Evolutionary conservation across 2,888 invertebrate genomes (phyloP), one percentile per base, ranked within the genome.

Genomic region (Dicroscelio sp.): DNA sequence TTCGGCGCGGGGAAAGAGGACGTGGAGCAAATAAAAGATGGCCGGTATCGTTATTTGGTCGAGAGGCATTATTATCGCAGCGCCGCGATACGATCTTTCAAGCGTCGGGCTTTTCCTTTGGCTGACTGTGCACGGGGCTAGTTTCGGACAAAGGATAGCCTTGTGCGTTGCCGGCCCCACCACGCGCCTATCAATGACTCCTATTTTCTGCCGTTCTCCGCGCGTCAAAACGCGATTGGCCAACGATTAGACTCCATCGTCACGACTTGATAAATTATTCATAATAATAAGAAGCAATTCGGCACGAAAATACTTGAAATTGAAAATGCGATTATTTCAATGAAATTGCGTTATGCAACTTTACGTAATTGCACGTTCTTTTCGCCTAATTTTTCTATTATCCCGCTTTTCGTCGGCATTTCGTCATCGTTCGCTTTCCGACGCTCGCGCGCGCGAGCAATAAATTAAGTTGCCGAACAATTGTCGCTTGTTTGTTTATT

Each of bases 141-240:
- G 96, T 96, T 96, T 96, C 94, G 96, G 96, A 96, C 96, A 96
- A 96, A 96, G 96, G 95, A 96, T 96, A 96, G 96, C 96, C 96
- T 96, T 96, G 96, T 96, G 94, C 76, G 78, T 75, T 48, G 75
- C 80, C 63, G 84, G 60, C 85, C 93, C 92, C 92, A 91, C 92
- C 90, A 92, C 58, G 84, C 88, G 86, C 87, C 91, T 86, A 90
- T 87, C 85, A 92, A 87, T 76, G 84, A 88, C 86, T 93, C 93
- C 94, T 94, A 94, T 95, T 95, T 95, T 93, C 95, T 94, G 95
- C 94, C 94, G 92, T 93, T 87, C 87, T 94, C 95, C 93, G 93
- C n/a, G n/a, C 95, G 94, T 93, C 94, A 95, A 92, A 94, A 93
- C 71, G 76, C 80, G 88, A 91, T 88, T 91, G 83, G 85, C 73